Conservation (phyloP, 2,888 invertebrate species). For the Brenthis ino region DNA sequence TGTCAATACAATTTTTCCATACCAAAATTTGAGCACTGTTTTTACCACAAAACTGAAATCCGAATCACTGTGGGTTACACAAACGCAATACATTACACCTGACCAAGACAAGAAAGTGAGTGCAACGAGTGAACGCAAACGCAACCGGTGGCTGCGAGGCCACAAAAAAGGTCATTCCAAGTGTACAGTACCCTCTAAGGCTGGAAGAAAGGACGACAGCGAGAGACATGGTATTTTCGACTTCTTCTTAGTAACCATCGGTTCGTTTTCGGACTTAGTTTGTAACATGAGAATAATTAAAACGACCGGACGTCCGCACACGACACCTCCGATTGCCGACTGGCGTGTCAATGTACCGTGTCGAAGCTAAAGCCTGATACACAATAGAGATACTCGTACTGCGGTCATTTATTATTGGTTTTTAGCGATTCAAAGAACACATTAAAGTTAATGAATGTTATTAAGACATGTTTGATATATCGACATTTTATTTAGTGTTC, state of each 20-base stretch:
- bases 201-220: constrained; percentile 74
- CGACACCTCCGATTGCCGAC: constrained; percentile 64
- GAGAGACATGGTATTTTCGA: constrained; percentile 79
- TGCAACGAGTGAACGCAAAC: constrained; percentile 78
- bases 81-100: constrained; percentile 72
- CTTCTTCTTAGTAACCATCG: constrained; percentile 78
- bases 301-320: constrained; percentile 70
- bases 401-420: no score
- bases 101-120: constrained; percentile 78
- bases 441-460: no score
- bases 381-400: constrained; percentile 47
- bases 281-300: constrained; percentile 67
- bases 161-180: constrained; percentile 64
- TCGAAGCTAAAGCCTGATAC: constrained; percentile 60
- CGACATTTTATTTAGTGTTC: no score
- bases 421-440: no score
- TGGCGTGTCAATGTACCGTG: constrained; percentile 70
- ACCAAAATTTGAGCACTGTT: constrained; percentile 14
- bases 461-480: no score
- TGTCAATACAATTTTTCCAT: constrained; percentile 7
- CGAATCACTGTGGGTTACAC: constrained; percentile 53
- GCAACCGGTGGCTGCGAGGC: constrained; percentile 74
- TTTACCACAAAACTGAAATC: constrained; percentile 49
- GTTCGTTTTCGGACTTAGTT: constrained; percentile 69
- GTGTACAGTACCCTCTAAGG: constrained; percentile 71